Evolutionary conservation across 1,140 invertebrate genomes (phyloP), one percentile per base, ranked within the genome.

Genomic region (Procambarus virginalis): DNA sequence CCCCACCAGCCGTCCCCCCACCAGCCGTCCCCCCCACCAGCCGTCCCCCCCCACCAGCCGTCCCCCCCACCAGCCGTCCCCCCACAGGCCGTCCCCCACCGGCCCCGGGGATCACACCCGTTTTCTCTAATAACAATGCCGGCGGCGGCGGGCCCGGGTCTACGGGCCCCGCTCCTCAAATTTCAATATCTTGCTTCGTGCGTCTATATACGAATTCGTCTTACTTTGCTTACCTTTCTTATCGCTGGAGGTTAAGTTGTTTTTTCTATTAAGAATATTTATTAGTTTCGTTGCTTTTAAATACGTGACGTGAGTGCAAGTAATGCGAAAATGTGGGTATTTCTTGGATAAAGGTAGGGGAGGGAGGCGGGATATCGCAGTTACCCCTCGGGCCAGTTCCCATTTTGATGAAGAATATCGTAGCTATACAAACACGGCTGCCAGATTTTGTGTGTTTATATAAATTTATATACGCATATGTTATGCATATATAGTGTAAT

Each of bases 91-190:
- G n/a, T n/a, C n/a, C n/a, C n/a, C n/a, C n/a, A n/a, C n/a, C n/a
- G n/a, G 4, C 49, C 84, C 73, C 73, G 55, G 14, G 70, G 81
- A 89, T 89, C 87, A 34, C 58, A 77, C 87, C 87, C 87, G 87
- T 89, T 89, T 89, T 89, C 87, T 89, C 70, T 89, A 89, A 84
- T 89, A 89, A 89, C 87, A 89, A 89, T 89, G 87, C 86, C 86
- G 76, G 80, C 79, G 86, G 86, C 79, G 86, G 86, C 68, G 68
- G 58, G 80, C n/a, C n/a, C 9, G 78, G 84, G 73, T 84, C 87
- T 89, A 89, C 87, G 87, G 87, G 78, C n/a, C 73, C 51, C n/a
- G 5, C 87, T 77, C 81, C 80, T 22, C 60, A 73, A 14, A 45
- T 34, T 68, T 68, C 45, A 64, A 73, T 73, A n/a, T 12, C 68